These are phyloP conservation scores for Oryzias curvinotus DNA, from an alignment of 2,113 vertebrate species.

Conservation along the genomic window DNA sequence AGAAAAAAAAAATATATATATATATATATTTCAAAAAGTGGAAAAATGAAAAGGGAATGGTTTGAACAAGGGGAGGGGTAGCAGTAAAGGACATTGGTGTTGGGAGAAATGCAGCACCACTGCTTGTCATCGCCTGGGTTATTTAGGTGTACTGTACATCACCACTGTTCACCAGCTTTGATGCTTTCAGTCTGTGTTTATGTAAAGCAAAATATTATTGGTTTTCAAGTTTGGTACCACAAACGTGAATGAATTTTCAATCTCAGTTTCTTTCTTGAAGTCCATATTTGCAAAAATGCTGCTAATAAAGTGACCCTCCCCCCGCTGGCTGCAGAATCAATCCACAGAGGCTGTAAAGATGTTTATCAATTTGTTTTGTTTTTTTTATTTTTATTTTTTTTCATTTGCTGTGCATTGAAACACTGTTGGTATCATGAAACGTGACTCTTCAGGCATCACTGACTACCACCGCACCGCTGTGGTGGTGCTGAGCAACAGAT, in stretches of 20 bases:
- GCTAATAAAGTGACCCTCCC: not conserved
- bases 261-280: conserved; percentile 2
- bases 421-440: conserved; percentile 28
- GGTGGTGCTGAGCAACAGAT: conserved; percentile 57
- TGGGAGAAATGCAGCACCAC: conserved; percentile 34
- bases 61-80: not conserved
- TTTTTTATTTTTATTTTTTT: conserved; percentile 2
- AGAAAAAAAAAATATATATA: conserved; percentile 14
- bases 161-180: conserved; percentile 26
- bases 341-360: not conserved
- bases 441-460: conserved; percentile 40
- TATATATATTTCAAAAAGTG: conserved; percentile 16
- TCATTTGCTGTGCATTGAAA: conserved; percentile 14
- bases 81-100: conserved; percentile 1
- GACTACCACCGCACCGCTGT: conserved; percentile 44
- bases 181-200: conserved; percentile 43
- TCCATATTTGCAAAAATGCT: no score
- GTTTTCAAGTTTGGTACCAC: conserved; percentile 22
- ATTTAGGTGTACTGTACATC: conserved; percentile 34
- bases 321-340: conserved; percentile 18
- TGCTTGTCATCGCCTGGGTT: conserved; percentile 14
- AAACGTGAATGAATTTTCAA: conserved; percentile 42
- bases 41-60: not conserved
- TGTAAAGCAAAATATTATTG: conserved; percentile 41
- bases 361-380: no score